Base-by-base conservation (phyloP, 2,888 invertebrate genomes). In the Andrena flavipes region DNA sequence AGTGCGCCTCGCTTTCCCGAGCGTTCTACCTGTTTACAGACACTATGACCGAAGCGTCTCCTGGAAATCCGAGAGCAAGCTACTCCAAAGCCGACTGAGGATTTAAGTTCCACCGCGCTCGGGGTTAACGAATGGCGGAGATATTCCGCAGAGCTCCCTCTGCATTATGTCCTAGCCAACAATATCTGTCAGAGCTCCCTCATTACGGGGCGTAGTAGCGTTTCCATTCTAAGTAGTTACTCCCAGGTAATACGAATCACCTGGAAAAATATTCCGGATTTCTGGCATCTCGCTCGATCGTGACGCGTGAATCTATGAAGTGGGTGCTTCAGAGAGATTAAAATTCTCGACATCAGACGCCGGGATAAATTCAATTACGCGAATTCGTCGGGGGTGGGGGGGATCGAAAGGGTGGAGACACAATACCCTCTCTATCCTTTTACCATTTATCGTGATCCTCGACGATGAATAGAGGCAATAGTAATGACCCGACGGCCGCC, bases 401-500 rank as follows among this genome's bases (percentile, higher is more conserved):
- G 2, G 3, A 10, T 5, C 0, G 30, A 42, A 26, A 51, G 30
- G 42, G 51, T 26, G 10, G 10, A 30, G 51, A 1, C 42, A 29
- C 59, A 20, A 56, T 60, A 13, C 6, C 23, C 23, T 29, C 26
- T 69, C 77, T 68, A 64, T 77, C 60, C 65, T 48, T 59, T 62
- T 51, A 59, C 73, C 77, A 76, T 84, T 85, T 75, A 68, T 62
- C 10, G 72, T 30, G 74, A 79, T 70, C 29, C 73, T 30, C 10
- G 29, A 10, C 64, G 65, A 48, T 64, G 69, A 51, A 62, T 62
- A 64, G 60, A 26, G 13, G 7, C 56, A 51, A 56, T 30, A 72
- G 64, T 78, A 78, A 80, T 35, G 63, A 69, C 29, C 10, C 29
- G 2, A 16, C 48, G 26, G 10, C n/a, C 49, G 16, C 30, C 13